A percentile compares a stretch with the other conserved stretches of the same genome.
phyloP scores from a whole-genome alignment of 1,140 invertebrate genomes.

The Penaeus indicus region DNA sequence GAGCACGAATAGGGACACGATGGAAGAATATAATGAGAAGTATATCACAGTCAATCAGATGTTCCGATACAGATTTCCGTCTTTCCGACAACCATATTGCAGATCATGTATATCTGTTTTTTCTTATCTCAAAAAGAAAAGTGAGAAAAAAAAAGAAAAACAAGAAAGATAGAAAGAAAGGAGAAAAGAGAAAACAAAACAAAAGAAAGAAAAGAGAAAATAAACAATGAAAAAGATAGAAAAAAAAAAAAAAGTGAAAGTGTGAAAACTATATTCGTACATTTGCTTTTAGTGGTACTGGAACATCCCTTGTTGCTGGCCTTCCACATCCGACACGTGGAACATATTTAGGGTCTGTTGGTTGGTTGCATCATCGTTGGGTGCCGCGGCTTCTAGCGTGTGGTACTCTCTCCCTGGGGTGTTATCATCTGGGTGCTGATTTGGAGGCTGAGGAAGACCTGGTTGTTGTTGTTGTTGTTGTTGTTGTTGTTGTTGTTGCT shows the following conservation, averaged over 20 bases:
- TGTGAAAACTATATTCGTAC: not conserved
- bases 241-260: not conserved
- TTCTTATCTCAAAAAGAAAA: no score
- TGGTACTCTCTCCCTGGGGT: constrained; percentile 47
- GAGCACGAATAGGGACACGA: no score
- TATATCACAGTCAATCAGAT: no score
- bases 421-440: constrained; percentile 27
- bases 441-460: not conserved
- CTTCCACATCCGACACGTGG: constrained; percentile 38
- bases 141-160: no score
- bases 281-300: constrained; percentile 37
- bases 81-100: no score
- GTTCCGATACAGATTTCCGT: no score
- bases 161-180: no score
- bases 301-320: constrained; percentile 49
- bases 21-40: no score
- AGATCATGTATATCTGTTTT: no score
- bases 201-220: no score
- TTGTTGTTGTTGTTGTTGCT: not conserved
- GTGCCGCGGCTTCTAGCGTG: constrained; percentile 46
- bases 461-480: constrained; percentile 27
- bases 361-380: constrained; percentile 15
- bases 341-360: constrained; percentile 56
- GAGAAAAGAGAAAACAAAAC: no score
- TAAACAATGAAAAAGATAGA: not conserved